Conservation (phyloP, 2,888 invertebrate species). For the Drosophila mimetica region DNA sequence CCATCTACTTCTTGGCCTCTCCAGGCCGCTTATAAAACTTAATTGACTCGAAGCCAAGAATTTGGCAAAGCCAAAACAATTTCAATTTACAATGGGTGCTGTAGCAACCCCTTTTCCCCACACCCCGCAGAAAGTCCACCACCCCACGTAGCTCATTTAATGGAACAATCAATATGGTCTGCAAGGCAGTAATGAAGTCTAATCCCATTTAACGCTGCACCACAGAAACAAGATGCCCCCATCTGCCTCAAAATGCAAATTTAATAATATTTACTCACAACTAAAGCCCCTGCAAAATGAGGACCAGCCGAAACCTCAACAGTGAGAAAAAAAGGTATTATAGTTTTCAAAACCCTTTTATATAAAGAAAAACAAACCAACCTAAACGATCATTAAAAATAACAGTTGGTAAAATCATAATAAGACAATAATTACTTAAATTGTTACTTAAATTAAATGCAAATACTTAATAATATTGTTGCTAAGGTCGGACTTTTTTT, state of each 20-base stretch:
- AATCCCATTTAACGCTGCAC: constrained; percentile 71
- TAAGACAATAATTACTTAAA: not conserved
- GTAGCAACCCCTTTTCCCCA: not conserved
- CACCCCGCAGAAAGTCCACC: not conserved
- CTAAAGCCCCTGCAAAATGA: constrained; percentile 61
- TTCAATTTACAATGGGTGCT: constrained; percentile 64
- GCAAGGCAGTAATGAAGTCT: constrained; percentile 71
- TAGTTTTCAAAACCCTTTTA: not conserved
- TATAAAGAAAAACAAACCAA: too few species aligned
- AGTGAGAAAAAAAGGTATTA: not conserved
- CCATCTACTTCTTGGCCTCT: constrained; percentile 37
- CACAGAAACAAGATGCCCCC: constrained; percentile 33
- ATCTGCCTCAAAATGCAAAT: constrained; percentile 63
- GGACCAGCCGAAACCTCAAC: not conserved
- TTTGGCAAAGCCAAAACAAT: constrained; percentile 62
- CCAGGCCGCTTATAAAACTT: constrained; percentile 60
- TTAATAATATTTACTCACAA: constrained; percentile 79
- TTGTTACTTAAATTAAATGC: not conserved
- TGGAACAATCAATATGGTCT: constrained; percentile 70
- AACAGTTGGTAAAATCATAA: not conserved
- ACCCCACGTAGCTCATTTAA: constrained; percentile 65
- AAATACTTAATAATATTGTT: not conserved
- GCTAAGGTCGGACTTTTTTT: too few species aligned
- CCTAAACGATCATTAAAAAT: too few species aligned
- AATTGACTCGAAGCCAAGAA: constrained; percentile 69